A percentile compares a stretch with the other conserved stretches of the same genome.
Evolutionary conservation across 2,888 invertebrate genomes (phyloP).

Genomic region (Agrotis puta): DNA sequence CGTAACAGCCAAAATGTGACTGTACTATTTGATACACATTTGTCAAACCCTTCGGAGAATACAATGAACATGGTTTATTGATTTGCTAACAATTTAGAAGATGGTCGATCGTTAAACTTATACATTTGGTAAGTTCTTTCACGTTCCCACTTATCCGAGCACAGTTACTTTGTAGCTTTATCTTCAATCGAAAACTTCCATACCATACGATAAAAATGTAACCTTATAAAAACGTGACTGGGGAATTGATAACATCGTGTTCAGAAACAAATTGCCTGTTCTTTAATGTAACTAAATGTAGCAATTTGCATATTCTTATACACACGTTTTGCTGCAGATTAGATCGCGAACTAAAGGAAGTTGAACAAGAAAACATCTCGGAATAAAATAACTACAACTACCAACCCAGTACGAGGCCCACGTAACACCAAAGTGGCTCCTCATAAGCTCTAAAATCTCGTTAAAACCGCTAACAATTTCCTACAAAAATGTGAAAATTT

Average conservation of each 20-base stretch:
- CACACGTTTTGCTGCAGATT: constrained; percentile 29
- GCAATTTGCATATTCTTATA: constrained; percentile 24
- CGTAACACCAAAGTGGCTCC: constrained; percentile 48
- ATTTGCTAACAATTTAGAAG: too few species aligned
- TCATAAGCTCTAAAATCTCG: constrained; percentile 61
- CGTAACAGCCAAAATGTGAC: too few species aligned
- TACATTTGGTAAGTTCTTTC: constrained; percentile 4
- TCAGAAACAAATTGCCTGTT: constrained; percentile 18
- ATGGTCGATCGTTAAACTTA: not conserved
- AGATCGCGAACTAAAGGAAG: constrained; percentile 11
- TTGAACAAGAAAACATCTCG: not conserved
- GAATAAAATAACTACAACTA: constrained; percentile 3
- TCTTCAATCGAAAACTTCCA: constrained; percentile 32
- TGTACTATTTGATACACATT: too few species aligned
- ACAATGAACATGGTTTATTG: too few species aligned
- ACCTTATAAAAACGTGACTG: constrained; percentile 24
- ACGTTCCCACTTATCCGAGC: not conserved
- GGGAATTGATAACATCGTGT: constrained; percentile 43
- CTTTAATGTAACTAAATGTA: constrained; percentile 13
- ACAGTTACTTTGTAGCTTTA: constrained; percentile 14
- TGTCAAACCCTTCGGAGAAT: too few species aligned
- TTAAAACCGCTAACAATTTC: constrained; percentile 66
- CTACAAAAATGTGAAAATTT: constrained; percentile 64
- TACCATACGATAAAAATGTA: constrained; percentile 13
- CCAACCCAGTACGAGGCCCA: not conserved